Conservation (phyloP, 2,888 invertebrate genomes). For the Dorcus hopei region DNA sequence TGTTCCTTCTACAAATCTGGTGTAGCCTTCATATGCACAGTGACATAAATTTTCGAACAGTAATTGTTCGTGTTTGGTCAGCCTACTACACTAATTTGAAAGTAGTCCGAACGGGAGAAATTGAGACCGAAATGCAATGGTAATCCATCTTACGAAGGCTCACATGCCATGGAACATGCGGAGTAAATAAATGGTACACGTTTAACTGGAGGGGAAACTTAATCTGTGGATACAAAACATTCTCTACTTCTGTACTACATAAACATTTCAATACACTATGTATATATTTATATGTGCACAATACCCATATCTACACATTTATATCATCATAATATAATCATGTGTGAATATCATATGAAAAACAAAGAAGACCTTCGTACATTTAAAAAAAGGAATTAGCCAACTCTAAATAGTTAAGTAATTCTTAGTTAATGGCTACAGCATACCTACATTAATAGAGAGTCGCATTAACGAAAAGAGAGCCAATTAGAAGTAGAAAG, state of each 20-base stretch:
- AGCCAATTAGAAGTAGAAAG: constrained; percentile 52
- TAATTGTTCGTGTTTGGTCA: constrained; percentile 12
- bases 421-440: neutral
- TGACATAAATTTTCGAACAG: constrained; percentile 12
- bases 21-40: neutral
- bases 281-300: too few relatives aligned
- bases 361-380: too few relatives aligned
- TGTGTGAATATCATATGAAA: too few relatives aligned
- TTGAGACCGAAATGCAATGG: constrained; percentile 13
- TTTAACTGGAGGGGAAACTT: neutral
- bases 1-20: too few relatives aligned
- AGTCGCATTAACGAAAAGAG: constrained; percentile 41
- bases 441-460: neutral
- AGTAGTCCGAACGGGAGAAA: constrained; percentile 14
- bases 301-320: too few relatives aligned
- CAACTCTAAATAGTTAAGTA: too few relatives aligned
- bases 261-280: too few relatives aligned
- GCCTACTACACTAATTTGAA: constrained; percentile 17
- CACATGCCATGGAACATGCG: constrained; percentile 14
- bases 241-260: too few relatives aligned
- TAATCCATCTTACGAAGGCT: constrained; percentile 12
- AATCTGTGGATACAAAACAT: neutral
- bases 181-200: constrained; percentile 8
- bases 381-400: too few relatives aligned
- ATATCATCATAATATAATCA: too few relatives aligned